Evolutionary conservation across 92 coral and sea anemone species (phyloP).

Genomic region (Porites evermanni): DNA sequence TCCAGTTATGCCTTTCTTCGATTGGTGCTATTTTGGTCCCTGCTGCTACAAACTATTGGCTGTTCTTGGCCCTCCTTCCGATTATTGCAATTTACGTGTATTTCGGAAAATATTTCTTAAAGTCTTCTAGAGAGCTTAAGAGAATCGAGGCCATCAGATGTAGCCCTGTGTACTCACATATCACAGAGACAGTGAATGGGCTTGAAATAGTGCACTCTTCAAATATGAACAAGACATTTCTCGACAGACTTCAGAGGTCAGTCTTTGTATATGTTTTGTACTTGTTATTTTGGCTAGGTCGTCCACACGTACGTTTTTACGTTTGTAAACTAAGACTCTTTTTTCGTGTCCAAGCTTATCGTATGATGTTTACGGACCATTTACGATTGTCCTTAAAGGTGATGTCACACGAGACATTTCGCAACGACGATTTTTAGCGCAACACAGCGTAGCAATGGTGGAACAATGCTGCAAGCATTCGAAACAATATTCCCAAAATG

Average conservation of each 20-base stretch:
- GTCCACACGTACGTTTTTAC: too few species aligned
- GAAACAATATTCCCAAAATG: too few species aligned
- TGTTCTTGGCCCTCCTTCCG: conserved; percentile 36
- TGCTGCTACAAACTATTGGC: conserved; percentile 43
- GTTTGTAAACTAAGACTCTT: too few species aligned
- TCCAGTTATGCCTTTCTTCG: conserved; percentile 27
- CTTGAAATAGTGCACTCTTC: conserved; percentile 63
- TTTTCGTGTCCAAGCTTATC: too few species aligned
- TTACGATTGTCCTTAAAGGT: too few species aligned
- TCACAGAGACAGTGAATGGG: conserved; percentile 70
- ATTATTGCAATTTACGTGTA: conserved; percentile 31
- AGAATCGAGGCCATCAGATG: conserved; percentile 69
- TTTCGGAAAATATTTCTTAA: conserved; percentile 55
- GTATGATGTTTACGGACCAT: too few species aligned
- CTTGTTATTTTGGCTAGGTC: too few species aligned
- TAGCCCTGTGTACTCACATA: conserved; percentile 74
- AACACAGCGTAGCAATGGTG: too few species aligned
- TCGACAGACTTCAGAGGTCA: not conserved
- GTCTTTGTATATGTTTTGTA: not conserved
- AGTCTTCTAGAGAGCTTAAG: conserved; percentile 69
- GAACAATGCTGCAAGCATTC: too few species aligned
- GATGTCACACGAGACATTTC: too few species aligned
- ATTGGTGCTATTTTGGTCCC: conserved; percentile 38
- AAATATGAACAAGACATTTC: conserved; percentile 42
- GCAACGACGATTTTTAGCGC: too few species aligned